Conservation (phyloP, 1,140 invertebrate genomes). For the Lepidostoma basale region DNA sequence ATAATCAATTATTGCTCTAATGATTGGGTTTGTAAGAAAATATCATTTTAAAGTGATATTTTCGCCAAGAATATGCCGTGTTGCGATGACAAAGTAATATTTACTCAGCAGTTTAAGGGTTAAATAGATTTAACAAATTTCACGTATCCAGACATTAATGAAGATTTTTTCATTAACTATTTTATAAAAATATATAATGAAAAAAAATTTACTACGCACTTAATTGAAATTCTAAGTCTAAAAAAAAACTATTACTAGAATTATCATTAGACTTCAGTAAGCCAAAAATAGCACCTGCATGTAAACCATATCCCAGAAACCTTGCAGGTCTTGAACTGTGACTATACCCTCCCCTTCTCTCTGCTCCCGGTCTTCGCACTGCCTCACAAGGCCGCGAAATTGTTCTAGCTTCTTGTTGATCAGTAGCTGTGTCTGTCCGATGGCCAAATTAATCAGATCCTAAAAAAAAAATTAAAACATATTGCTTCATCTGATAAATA, state of each 20-base stretch:
- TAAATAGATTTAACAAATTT: no score
- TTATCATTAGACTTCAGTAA: background rate
- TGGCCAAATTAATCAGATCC: constrained; percentile 68
- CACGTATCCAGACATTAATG: no score
- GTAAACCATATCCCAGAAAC: constrained; percentile 79
- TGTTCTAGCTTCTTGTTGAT: constrained; percentile 72
- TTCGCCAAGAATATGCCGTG: no score
- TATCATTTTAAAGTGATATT: no score
- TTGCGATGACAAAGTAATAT: no score
- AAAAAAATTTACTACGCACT: background rate
- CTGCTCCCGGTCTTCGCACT: constrained; percentile 59
- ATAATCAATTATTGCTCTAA: no score
- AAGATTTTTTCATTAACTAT: no score
- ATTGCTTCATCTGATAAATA: background rate
- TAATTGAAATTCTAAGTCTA: background rate
- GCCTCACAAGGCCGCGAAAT: constrained; percentile 67
- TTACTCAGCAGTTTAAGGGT: no score
- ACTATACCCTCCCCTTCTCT: constrained; percentile 59
- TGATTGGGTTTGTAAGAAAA: no score
- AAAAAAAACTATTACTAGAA: background rate
- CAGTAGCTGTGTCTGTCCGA: constrained; percentile 72
- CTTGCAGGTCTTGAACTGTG: constrained; percentile 71
- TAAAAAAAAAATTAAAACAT: constrained; percentile 30
- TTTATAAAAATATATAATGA: background rate
- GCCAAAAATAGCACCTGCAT: no score